These are phyloP conservation scores for Galleria mellonella DNA, from an alignment of 1,140 invertebrate genomes.

Conservation along the genomic window DNA sequence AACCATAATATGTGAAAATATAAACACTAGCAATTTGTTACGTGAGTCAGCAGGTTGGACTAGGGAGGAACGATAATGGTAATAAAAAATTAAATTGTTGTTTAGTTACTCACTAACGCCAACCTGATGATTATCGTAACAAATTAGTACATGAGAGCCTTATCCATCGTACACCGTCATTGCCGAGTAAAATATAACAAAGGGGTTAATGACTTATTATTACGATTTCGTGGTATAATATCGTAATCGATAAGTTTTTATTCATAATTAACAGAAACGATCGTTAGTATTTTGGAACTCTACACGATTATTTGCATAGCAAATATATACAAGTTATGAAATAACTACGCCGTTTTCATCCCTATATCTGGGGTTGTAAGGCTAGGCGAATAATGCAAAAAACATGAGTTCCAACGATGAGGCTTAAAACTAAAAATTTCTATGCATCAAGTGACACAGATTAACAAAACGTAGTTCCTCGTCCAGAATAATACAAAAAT, in stretches of 20 bases:
- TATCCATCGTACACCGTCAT: conserved; percentile 28
- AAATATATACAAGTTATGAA: too few species aligned
- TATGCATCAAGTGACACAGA: too few species aligned
- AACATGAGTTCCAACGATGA: too few species aligned
- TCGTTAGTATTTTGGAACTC: neutral
- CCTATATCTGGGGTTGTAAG: too few species aligned
- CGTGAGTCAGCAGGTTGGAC: conserved; percentile 21
- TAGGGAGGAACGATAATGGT: neutral
- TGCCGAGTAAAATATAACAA: conserved; percentile 3
- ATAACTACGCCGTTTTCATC: too few species aligned
- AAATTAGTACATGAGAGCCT: conserved; percentile 42
- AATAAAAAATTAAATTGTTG: neutral
- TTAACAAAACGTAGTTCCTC: too few species aligned
- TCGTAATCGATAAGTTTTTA: too few species aligned
- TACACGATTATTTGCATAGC: conserved; percentile 10
- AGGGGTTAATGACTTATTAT: neutral
- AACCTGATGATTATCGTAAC: conserved; percentile 34
- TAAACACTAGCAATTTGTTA: conserved; percentile 26
- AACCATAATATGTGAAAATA: conserved; percentile 41
- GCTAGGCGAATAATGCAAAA: too few species aligned
- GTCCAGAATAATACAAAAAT: too few species aligned
- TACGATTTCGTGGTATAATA: too few species aligned
- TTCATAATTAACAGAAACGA: too few species aligned
- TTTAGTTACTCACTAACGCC: conserved; percentile 8
- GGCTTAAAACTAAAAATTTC: too few species aligned